Conservation (phyloP, 1,140 invertebrate species). For the Rhagoletis pomonella region DNA sequence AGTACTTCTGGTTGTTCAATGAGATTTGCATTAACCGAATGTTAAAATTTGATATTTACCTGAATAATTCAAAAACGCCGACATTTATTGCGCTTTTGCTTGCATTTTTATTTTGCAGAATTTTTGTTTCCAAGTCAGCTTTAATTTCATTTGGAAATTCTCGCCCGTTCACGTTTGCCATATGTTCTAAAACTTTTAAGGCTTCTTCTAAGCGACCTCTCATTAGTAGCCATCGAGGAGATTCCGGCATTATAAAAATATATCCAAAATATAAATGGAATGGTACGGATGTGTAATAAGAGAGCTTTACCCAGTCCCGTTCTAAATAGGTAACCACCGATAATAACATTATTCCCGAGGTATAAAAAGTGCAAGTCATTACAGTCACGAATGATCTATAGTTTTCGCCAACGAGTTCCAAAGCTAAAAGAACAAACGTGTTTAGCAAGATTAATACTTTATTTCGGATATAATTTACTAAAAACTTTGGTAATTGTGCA, state of each 20-base stretch:
- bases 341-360: conserved; percentile 87
- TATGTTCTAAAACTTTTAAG: conserved; percentile 82
- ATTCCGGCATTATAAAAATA: conserved; percentile 90
- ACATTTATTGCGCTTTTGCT: conserved; percentile 79
- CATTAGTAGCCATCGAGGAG: conserved; percentile 88
- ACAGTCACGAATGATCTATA: conserved; percentile 93
- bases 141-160: conserved; percentile 83
- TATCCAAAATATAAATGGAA: conserved; percentile 90
- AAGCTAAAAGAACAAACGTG: conserved; percentile 77
- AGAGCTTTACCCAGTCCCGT: conserved; percentile 86
- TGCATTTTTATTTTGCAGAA: conserved; percentile 75
- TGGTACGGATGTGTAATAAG: conserved; percentile 86
- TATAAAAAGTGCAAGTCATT: conserved; percentile 92
- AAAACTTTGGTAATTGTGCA: no score
- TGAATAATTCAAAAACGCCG: conserved; percentile 83
- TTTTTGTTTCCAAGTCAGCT: conserved; percentile 80
- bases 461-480: no score
- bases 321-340: conserved; percentile 88
- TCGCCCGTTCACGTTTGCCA: conserved; percentile 86
- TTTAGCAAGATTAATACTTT: no score
- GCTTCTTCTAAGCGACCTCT: conserved; percentile 87
- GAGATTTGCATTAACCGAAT: no score
- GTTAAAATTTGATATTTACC: conserved; percentile 53
- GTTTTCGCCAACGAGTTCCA: conserved; percentile 92
- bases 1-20: no score